Percentiles rank a stretch among this genome's conserved stretches.
Conservation (phyloP, 2,113 vertebrate genomes). For the Gobio gobio region DNA sequence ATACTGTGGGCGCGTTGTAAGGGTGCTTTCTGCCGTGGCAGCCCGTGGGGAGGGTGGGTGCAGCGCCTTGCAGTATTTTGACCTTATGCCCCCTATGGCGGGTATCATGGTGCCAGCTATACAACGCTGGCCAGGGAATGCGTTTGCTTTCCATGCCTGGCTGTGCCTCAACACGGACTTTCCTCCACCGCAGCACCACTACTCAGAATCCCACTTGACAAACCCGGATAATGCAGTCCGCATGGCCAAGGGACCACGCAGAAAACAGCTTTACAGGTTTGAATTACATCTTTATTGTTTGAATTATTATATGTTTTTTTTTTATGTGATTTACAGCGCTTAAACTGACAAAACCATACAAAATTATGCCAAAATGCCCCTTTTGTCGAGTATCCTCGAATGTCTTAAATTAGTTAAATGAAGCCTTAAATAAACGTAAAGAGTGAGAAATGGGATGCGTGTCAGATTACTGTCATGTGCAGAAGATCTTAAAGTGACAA, state of each 20-base stretch:
- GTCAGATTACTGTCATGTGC: no score
- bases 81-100: slow-evolving; percentile 91
- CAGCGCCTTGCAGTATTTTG: slow-evolving; percentile 88
- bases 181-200: slow-evolving; percentile 53
- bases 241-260: slow-evolving; percentile 79
- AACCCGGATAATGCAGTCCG: slow-evolving; percentile 54
- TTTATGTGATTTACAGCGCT: no score
- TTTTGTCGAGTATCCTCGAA: no score
- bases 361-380: no score
- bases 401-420: no score
- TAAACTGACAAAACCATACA: no score
- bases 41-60: slow-evolving; percentile 74
- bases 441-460: no score
- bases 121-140: slow-evolving; percentile 89
- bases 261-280: slow-evolving; percentile 97
- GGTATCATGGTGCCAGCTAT: slow-evolving; percentile 95
- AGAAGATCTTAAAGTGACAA: no score
- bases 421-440: no score
- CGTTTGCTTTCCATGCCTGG: slow-evolving; percentile 95
- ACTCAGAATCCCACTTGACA: slow-evolving; percentile 50
- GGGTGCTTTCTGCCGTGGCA: slow-evolving; percentile 87
- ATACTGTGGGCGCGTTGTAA: slow-evolving; percentile 75
- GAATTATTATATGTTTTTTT: background rate
- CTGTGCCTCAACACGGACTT: slow-evolving; percentile 84
- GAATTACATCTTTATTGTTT: background rate